Evolutionary conservation across 2,797 vertebrate species (phyloP).

Genomic region (Chanos chanos): DNA sequence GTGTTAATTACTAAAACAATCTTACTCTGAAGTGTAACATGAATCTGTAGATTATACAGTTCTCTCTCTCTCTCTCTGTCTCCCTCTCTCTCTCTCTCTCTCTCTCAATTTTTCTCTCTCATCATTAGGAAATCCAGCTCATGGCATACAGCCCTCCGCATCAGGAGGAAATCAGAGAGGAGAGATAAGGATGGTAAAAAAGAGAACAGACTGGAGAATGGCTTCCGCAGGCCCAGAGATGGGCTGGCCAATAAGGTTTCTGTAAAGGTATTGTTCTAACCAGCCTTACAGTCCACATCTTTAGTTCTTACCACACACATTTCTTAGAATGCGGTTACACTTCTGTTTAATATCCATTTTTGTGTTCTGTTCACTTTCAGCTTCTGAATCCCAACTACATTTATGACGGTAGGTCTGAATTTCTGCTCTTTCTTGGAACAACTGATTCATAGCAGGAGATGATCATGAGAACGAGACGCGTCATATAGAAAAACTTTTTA

Average conservation of each 20-base stretch:
- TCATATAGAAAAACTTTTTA: no score
- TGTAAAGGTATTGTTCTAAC: constrained; percentile 82
- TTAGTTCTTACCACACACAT: no score
- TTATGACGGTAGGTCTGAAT: constrained; percentile 86
- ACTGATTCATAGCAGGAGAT: no score
- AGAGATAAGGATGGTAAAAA: constrained; percentile 94
- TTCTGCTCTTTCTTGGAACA: constrained; percentile 19
- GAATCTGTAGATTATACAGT: no score
- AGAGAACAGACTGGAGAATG: constrained; percentile 93
- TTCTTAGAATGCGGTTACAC: neutral
- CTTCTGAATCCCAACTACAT: constrained; percentile 99
- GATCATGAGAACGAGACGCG: no score
- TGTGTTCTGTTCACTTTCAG: no score
- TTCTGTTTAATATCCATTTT: constrained; percentile 32
- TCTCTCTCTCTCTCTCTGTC: no score
- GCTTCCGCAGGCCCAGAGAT: constrained; percentile 92
- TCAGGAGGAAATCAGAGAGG: constrained; percentile 97
- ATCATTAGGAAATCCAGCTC: constrained; percentile 89
- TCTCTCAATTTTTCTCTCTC: no score
- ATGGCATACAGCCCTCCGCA: constrained; percentile 96
- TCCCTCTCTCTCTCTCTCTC: no score
- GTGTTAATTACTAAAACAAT: no score
- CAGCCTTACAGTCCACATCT: no score
- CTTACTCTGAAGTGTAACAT: no score
- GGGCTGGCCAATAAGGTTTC: constrained; percentile 91